phyloP scores from a whole-genome alignment of 2,113 vertebrate genomes.

The Sialia sialis region DNA sequence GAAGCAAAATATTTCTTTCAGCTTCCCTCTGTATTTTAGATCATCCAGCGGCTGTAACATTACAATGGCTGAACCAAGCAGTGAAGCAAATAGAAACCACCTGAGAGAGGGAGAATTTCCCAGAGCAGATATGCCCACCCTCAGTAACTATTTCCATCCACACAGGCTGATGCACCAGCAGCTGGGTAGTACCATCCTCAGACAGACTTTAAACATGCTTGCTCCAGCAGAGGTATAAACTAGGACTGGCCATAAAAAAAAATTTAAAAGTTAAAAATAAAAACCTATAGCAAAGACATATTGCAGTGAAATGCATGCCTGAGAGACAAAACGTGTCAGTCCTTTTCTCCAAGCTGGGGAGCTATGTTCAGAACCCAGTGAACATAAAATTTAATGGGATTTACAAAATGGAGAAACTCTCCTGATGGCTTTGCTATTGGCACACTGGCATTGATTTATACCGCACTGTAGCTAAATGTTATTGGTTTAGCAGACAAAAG shows the following conservation, averaged over 20 bases:
- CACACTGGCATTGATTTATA: neutral
- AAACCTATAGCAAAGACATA: neutral
- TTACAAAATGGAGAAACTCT: neutral
- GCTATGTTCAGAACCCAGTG: neutral
- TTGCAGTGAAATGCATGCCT: neutral
- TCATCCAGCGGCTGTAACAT: neutral
- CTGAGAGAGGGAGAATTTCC: neutral
- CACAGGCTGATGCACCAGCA: neutral
- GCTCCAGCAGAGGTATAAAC: neutral
- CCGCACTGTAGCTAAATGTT: neutral
- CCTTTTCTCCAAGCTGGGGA: neutral
- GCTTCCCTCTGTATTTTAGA: neutral
- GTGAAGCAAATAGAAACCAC: neutral
- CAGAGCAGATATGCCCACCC: neutral
- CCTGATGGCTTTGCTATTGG: neutral
- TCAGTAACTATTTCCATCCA: neutral
- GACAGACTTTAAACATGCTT: neutral
- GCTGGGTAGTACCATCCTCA: neutral
- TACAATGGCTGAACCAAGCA: neutral
- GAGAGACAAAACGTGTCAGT: neutral
- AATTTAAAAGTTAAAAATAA: accelerated
- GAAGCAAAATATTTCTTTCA: neutral
- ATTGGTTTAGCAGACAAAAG: neutral
- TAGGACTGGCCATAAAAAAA: neutral
- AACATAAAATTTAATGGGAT: neutral